Evolutionary conservation across 2,888 invertebrate species (phyloP).

Genomic region (Trypoxylon attenuatum): DNA sequence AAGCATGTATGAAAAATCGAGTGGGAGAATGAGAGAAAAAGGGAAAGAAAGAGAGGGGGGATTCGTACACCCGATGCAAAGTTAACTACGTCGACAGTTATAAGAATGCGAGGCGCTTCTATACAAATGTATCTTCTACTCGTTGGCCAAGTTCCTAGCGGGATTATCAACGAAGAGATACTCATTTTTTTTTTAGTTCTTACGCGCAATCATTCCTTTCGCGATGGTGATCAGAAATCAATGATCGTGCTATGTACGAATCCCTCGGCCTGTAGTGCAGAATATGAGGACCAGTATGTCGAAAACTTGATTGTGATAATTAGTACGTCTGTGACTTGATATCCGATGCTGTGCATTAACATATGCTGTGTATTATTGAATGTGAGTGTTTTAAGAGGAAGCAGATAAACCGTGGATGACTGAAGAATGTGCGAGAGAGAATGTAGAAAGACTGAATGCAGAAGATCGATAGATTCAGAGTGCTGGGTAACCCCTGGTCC

Average conservation of each 20-base stretch:
- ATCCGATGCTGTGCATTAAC: constrained; percentile 14
- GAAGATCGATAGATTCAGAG: constrained; percentile 26
- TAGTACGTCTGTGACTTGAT: constrained; percentile 13
- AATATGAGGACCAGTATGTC: constrained; percentile 1
- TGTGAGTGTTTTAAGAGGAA: constrained; percentile 11
- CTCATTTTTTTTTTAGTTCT: constrained; percentile 30
- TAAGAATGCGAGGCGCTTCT: constrained; percentile 30
- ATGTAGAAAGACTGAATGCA: constrained; percentile 20
- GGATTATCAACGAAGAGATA: constrained; percentile 33
- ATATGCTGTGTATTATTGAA: no score
- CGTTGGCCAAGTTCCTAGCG: constrained; percentile 30
- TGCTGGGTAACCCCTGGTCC: constrained; percentile 43
- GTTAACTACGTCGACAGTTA: constrained; percentile 11
- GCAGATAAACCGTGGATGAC: neutral
- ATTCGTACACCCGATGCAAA: constrained; percentile 1
- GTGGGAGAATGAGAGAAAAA: constrained; percentile 14
- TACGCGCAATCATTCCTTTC: constrained; percentile 16
- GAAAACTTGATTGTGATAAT: neutral
- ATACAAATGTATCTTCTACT: constrained; percentile 25
- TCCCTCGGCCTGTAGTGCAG: constrained; percentile 4
- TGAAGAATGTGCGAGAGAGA: constrained; percentile 11
- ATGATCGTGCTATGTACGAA: constrained; percentile 7
- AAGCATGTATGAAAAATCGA: constrained; percentile 3
- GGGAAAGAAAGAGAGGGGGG: constrained; percentile 19
- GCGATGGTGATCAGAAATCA: constrained; percentile 10